Conservation (phyloP, 1,140 invertebrate species). For the Helicoverpa armigera region DNA sequence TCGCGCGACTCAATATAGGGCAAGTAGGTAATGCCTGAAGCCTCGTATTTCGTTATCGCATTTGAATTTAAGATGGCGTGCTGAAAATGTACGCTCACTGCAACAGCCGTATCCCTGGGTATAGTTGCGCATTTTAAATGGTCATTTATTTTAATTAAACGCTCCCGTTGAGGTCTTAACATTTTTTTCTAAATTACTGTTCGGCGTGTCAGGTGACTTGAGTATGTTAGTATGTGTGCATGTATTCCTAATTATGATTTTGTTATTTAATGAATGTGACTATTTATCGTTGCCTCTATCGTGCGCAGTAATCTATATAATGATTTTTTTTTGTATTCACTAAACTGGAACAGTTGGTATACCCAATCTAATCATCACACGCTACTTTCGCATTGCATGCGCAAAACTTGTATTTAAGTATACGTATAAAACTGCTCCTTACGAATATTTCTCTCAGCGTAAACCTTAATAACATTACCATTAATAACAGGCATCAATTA, state of each 20-base stretch:
- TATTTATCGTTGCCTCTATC: too few relatives aligned
- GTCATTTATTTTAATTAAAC: conserved; percentile 1
- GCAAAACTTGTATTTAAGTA: neutral
- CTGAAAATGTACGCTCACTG: neutral
- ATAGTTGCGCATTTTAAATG: neutral
- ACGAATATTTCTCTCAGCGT: neutral
- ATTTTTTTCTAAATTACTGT: too few relatives aligned
- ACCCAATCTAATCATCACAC: too few relatives aligned
- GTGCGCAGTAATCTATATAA: too few relatives aligned
- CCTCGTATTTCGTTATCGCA: conserved; percentile 20
- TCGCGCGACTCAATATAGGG: conserved; percentile 16
- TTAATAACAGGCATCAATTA: conserved; percentile 6
- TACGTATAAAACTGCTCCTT: too few relatives aligned
- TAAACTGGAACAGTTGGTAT: too few relatives aligned
- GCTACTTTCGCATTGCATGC: neutral
- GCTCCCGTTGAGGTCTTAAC: neutral
- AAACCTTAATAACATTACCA: neutral
- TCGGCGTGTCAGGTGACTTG: too few relatives aligned
- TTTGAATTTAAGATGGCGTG: conserved; percentile 22
- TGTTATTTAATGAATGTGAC: too few relatives aligned
- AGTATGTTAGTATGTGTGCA: too few relatives aligned
- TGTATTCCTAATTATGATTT: too few relatives aligned
- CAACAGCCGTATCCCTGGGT: neutral
- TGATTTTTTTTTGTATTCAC: too few relatives aligned
- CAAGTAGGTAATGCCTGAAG: conserved; percentile 20